These are phyloP conservation scores for Pterocles orientalis DNA, from an alignment of 2,113 vertebrate genomes.

Conservation along the genomic window DNA sequence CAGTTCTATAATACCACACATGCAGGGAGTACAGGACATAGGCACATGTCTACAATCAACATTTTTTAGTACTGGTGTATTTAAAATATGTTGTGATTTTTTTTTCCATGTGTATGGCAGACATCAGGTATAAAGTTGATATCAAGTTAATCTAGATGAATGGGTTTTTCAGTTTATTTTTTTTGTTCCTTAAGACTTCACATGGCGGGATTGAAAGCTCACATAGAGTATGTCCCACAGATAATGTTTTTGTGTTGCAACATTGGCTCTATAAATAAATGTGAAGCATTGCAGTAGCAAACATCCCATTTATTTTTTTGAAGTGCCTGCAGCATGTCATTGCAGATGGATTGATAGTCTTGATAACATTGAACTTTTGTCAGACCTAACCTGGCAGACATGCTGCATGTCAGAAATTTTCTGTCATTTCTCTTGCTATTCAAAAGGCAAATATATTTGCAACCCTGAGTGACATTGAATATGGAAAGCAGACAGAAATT, in stretches of 20 bases:
- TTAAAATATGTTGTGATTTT: not conserved
- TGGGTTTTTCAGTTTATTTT: not conserved
- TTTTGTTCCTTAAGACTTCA: not conserved
- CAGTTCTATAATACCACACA: rapidly evolving
- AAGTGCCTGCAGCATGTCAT: slow-evolving; percentile 53
- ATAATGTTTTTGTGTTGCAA: slow-evolving; percentile 33
- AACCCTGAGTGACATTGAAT: slow-evolving; percentile 77
- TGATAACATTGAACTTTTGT: slow-evolving; percentile 75
- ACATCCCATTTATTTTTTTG: slow-evolving; percentile 49
- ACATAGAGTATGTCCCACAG: not conserved
- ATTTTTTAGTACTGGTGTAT: not conserved
- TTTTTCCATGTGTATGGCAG: rapidly evolving
- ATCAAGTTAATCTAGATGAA: not conserved
- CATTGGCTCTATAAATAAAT: slow-evolving; percentile 45
- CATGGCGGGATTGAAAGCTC: not conserved
- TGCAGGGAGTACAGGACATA: not conserved
- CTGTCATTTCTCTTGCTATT: slow-evolving; percentile 72
- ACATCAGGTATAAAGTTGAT: not conserved
- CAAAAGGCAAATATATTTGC: slow-evolving; percentile 72
- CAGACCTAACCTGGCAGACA: slow-evolving; percentile 70
- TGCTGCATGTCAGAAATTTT: slow-evolving; percentile 69
- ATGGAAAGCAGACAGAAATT: slow-evolving; percentile 65
- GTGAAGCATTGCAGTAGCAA: slow-evolving; percentile 40
- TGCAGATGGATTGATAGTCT: slow-evolving; percentile 75
- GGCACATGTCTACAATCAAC: not conserved